These are phyloP conservation scores for Lasioglossum albipes DNA, from an alignment of 1,140 invertebrate genomes.

Conservation along the genomic window DNA sequence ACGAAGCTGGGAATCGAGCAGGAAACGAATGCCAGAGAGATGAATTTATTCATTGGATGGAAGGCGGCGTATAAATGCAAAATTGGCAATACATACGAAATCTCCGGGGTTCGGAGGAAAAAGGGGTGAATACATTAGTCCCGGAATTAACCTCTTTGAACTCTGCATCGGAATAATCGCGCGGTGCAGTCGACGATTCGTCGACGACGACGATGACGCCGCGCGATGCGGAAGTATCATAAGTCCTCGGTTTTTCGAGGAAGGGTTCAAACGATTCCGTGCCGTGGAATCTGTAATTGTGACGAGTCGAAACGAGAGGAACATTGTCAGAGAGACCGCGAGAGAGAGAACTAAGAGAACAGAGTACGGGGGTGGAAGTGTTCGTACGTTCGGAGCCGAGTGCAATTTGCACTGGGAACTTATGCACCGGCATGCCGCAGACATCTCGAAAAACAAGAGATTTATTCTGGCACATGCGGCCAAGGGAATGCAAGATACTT, in stretches of 20 bases:
- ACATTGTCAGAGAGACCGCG: neutral
- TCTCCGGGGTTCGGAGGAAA: conserved; percentile 79
- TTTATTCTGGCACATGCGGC: conserved; percentile 71
- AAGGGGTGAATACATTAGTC: conserved; percentile 80
- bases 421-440: conserved; percentile 75
- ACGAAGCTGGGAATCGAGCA: conserved; percentile 35
- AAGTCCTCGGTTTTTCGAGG: neutral
- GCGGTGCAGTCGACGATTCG: conserved; percentile 66
- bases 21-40: conserved; percentile 67
- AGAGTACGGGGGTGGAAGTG: conserved; percentile 14
- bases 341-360: conserved; percentile 12
- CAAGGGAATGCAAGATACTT: conserved; percentile 56
- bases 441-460: conserved; percentile 71
- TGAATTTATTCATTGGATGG: conserved; percentile 76
- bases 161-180: conserved; percentile 77
- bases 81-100: conserved; percentile 81
- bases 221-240: neutral
- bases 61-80: conserved; percentile 77
- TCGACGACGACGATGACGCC: neutral
- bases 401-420: conserved; percentile 61
- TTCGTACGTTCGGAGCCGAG: conserved; percentile 24
- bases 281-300: conserved; percentile 11
- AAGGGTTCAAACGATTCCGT: neutral
- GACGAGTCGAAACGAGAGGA: neutral
- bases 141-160: conserved; percentile 80